A percentile compares a stretch with the other conserved stretches of the same genome.
Evolutionary conservation across 2,888 invertebrate genomes (phyloP).

Genomic region (Andrena flavipes): DNA sequence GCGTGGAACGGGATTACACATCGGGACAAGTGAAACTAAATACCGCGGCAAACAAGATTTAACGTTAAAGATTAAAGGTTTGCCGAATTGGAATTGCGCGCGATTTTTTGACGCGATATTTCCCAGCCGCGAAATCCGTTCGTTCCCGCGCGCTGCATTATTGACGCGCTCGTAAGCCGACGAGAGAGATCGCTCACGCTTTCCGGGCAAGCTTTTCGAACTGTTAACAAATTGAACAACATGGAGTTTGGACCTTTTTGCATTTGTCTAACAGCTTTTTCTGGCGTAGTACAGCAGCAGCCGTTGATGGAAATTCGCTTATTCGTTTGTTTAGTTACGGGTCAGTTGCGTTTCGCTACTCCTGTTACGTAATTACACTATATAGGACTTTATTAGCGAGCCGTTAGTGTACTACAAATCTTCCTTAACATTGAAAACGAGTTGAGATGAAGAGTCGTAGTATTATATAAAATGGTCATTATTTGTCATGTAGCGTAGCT

Average conservation of each 20-base stretch:
- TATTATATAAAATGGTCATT: too few species aligned
- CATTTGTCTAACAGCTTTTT: constrained; percentile 1
- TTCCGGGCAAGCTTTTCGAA: constrained; percentile 33
- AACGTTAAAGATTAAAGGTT: constrained; percentile 47
- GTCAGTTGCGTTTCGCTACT: neutral
- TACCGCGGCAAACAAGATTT: constrained; percentile 20
- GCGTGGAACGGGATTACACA: constrained; percentile 23
- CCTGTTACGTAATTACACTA: neutral
- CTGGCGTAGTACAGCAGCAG: neutral
- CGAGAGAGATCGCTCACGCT: constrained; percentile 29
- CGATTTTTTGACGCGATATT: constrained; percentile 29
- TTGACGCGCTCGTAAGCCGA: constrained; percentile 39
- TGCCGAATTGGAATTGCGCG: constrained; percentile 21
- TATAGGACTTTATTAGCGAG: neutral
- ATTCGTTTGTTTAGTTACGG: neutral
- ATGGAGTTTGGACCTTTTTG: constrained; percentile 14
- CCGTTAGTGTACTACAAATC: too few species aligned
- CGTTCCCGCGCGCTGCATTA: constrained; percentile 16
- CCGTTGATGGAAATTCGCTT: constrained; percentile 21
- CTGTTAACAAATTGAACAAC: constrained; percentile 50
- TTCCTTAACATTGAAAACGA: too few species aligned
- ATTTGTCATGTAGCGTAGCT: too few species aligned
- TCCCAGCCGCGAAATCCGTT: constrained; percentile 7
- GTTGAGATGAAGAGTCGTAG: too few species aligned
- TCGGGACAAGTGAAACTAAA: constrained; percentile 24